phyloP scores from a whole-genome alignment of 2,888 invertebrate genomes.

The Julus scanicus region DNA sequence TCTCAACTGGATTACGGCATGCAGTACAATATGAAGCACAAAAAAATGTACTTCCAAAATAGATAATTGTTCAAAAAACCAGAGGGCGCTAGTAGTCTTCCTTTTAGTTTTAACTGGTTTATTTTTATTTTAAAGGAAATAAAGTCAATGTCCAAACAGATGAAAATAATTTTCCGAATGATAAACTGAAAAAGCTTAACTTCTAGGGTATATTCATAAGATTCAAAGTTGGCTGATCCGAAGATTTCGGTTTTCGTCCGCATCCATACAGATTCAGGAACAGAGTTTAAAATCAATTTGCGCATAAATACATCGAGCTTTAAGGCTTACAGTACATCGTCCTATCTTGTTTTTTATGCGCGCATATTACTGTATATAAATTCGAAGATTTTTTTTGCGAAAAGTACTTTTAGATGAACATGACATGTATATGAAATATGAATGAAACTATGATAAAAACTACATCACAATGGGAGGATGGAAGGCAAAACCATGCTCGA shows the following conservation, averaged over 20 bases:
- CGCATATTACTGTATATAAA: not conserved
- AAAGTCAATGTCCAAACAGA: no score
- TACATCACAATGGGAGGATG: slow-evolving; percentile 6
- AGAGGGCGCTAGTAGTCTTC: no score
- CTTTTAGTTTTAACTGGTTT: no score
- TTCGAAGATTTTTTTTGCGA: not conserved
- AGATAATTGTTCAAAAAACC: no score
- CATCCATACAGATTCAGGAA: not conserved
- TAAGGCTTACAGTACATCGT: not conserved
- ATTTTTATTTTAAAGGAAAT: no score
- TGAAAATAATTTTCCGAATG: not conserved
- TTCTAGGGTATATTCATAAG: not conserved
- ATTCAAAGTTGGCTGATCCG: not conserved
- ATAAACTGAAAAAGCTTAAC: not conserved
- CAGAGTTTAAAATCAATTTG: not conserved
- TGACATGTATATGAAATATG: slow-evolving; percentile 11
- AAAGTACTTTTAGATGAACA: not conserved
- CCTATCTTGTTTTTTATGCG: not conserved
- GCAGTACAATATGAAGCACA: no score
- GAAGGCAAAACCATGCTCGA: not conserved
- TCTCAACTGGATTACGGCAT: no score
- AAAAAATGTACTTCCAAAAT: no score
- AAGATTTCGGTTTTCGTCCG: not conserved
- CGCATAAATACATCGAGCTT: not conserved
- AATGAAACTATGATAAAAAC: not conserved